A percentile compares a stretch with the other conserved stretches of the same genome.
These are phyloP conservation scores for Lochmaea capreae DNA, from an alignment of 2,888 invertebrate species.

Conservation along the genomic window DNA sequence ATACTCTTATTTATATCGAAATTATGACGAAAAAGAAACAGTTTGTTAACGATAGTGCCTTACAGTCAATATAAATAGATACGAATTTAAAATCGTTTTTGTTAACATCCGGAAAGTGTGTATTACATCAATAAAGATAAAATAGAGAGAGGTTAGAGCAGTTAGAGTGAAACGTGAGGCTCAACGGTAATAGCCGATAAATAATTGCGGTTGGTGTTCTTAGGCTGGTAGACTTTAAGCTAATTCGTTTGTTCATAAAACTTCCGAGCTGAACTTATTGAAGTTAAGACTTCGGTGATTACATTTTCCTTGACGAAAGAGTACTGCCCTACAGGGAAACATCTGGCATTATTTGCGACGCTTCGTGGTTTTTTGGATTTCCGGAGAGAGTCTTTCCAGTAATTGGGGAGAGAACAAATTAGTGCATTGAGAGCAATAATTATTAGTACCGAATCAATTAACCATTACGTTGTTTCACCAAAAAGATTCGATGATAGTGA, in stretches of 20 bases:
- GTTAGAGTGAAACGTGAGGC: slow-evolving; percentile 32
- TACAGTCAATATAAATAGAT: slow-evolving; percentile 8
- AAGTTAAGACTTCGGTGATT: no score
- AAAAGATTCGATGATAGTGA: not conserved
- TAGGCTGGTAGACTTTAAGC: not conserved
- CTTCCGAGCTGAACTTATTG: no score
- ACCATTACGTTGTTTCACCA: not conserved
- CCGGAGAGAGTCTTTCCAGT: slow-evolving; percentile 11
- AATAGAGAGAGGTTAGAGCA: slow-evolving; percentile 19
- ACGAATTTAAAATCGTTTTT: slow-evolving; percentile 14
- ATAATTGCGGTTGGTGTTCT: slow-evolving; percentile 22
- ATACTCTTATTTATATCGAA: not conserved
- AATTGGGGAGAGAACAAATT: slow-evolving; percentile 16
- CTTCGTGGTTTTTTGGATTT: not conserved
- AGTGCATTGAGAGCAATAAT: slow-evolving; percentile 17
- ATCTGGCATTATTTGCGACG: slow-evolving; percentile 7
- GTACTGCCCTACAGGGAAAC: not conserved
- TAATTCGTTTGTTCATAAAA: no score
- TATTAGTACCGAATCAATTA: not conserved
- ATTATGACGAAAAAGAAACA: not conserved
- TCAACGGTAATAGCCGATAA: slow-evolving; percentile 28
- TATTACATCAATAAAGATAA: slow-evolving; percentile 29
- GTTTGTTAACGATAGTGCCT: not conserved
- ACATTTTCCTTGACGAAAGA: not conserved
- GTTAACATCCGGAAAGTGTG: slow-evolving; percentile 22